Base-by-base conservation (phyloP, 2,113 vertebrate genomes). In the Ochotona curzoniae region DNA sequence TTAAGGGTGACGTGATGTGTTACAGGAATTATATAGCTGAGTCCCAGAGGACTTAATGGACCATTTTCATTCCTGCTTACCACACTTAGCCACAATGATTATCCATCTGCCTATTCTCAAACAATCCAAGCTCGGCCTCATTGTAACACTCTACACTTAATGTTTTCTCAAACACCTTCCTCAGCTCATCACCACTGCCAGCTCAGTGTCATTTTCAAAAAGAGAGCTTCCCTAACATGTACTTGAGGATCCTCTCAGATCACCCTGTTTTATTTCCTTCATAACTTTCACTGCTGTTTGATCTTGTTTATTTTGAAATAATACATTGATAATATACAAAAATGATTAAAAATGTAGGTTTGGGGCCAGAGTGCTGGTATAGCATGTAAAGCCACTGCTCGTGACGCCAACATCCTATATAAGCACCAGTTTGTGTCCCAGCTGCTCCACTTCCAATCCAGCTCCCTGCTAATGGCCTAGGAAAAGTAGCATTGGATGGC, bases 281-380 rank as follows among this genome's bases (percentile, higher is more conserved):
- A 30, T 73, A 79, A 79, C n/a, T 66, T 71, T 83, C 70, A 87
- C 3, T 14, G 82, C 35, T 71, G 23, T 87, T 63, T 60, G 13
- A 87, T 79, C 71, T 90, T 90, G 23, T 76, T 87, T 82, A 78
- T 47, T 90, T 78, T 75, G 30, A 79, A 17, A 11, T 47, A 93
- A 73, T 90, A 71, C 1, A 38, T 13, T 32, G 79, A 83, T 47
- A 93, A 73, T 90, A 71, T 1, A 38, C 18, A n/a, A 83, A 83
- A 89, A 66, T 60, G 57, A 87, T 71, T 69, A 28, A 73, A 44
- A 74, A 51, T 47, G 30, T 11, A 44, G 38, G 38, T 6, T 44
- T 44, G 38, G 38, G 38, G 38, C 3, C 38, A 44, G 38, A 4
- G 38, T 44, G 38, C 38, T 44, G 38, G 38, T 6, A 44, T 44